Base-by-base conservation (phyloP, 2,797 vertebrate species). In the Phalanger gymnotis region DNA sequence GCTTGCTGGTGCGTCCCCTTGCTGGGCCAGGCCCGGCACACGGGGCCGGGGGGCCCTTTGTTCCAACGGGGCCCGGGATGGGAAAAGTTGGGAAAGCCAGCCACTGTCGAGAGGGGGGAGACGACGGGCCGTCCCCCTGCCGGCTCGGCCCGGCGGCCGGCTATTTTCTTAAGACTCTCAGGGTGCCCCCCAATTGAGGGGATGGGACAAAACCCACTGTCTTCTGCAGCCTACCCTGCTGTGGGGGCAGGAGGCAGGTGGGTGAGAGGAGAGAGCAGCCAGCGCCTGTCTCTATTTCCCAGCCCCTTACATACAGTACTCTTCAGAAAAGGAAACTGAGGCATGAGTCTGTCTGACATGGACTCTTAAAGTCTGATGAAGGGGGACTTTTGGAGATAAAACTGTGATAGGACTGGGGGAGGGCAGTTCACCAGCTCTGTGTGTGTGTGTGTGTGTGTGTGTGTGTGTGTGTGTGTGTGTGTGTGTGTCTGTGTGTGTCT, bases 61-160 rank as follows among this genome's bases (percentile, higher is more conserved):
- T 98, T 98, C 98, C 97, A 53, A 93, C 52, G 97, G 96, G 30
- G 97, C 98, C 16, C 73, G 2, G 34, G 98, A 98, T 55, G 98
- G 98, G 98, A 98, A 99, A 98, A 98, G 98, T 98, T 98, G 97
- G 98, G 98, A 97, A 98, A 96, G 92, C 94, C 96, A 93, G 95
- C 92, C 96, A 13, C 97, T 11, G 40, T 11, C 53, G 92, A 91
- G 96, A 96, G 98, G 96, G 92, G 73, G 97, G 94, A 96, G 97
- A 98, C 97, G 96, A 98, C 97, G 93, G 98, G 96, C 94, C 93
- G 90, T 94, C 97, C 96, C 96, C 96, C 97, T 52, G 16, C 61
- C 0, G 47, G 73, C 73, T 47, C 40, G 22, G 96, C 96, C 96
- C 0, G 0, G 92, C 9, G 97, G 97, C 97, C 91, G 90, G 96